phyloP scores from a whole-genome alignment of 2,888 invertebrate species.

The Platycheirus albimanus region DNA sequence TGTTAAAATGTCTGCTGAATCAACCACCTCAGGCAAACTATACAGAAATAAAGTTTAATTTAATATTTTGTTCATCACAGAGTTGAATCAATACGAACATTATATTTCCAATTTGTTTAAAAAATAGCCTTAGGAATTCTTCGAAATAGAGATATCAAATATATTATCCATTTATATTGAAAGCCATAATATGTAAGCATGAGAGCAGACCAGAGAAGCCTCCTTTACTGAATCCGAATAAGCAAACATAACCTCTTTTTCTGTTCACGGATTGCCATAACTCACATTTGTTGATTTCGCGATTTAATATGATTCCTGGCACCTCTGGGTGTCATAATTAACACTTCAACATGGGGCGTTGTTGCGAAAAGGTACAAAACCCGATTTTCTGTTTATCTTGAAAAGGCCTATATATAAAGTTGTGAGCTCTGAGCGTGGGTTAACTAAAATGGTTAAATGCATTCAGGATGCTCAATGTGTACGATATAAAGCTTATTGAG shows the following conservation, averaged over 20 bases:
- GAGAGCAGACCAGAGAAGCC: too few species aligned
- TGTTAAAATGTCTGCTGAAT: slow-evolving; percentile 14
- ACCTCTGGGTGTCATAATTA: slow-evolving; percentile 74
- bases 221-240: slow-evolving; percentile 5
- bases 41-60: slow-evolving; percentile 60
- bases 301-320: slow-evolving; percentile 68
- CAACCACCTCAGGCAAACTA: slow-evolving; percentile 34
- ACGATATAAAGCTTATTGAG: slow-evolving; percentile 1
- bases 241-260: slow-evolving; percentile 3
- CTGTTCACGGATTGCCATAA: slow-evolving; percentile 39
- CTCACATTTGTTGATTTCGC: slow-evolving; percentile 59
- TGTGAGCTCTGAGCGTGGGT: slow-evolving; percentile 28
- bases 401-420: neutral
- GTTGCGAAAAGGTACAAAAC: slow-evolving; percentile 46
- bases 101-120: slow-evolving; percentile 43
- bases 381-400: slow-evolving; percentile 35
- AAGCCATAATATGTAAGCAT: too few species aligned
- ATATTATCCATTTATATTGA: neutral
- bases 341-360: slow-evolving; percentile 69
- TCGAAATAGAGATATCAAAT: slow-evolving; percentile 67
- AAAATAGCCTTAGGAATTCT: slow-evolving; percentile 48
- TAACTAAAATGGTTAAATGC: slow-evolving; percentile 5
- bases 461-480: neutral
- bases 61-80: slow-evolving; percentile 72
- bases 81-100: slow-evolving; percentile 54